phyloP scores from a whole-genome alignment of 2,113 vertebrate species.

The Hippopotamus amphibius region DNA sequence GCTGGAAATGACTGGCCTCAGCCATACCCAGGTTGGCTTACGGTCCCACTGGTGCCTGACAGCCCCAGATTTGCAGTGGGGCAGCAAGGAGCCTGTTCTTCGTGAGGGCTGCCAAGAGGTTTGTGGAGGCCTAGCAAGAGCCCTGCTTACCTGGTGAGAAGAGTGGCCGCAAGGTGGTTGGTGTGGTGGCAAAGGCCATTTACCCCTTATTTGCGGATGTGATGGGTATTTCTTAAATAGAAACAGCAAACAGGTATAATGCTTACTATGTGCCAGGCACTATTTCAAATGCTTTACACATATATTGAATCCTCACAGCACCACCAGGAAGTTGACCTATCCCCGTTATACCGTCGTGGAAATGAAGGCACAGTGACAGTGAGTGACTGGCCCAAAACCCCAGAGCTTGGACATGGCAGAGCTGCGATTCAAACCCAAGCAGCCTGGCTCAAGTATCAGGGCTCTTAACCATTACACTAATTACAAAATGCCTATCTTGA shows the following conservation, averaged over 20 bases:
- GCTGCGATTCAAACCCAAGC: neutral
- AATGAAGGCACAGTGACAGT: neutral
- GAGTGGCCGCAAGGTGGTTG: neutral
- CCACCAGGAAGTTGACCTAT: neutral
- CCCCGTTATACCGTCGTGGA: neutral
- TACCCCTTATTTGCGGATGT: neutral
- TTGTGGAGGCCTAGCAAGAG: neutral
- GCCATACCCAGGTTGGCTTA: neutral
- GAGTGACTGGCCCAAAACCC: neutral
- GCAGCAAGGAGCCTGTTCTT: neutral
- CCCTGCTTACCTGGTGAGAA: neutral
- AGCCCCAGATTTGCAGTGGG: neutral
- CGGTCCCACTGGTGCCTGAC: neutral
- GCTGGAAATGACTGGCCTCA: neutral
- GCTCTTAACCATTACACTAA: neutral
- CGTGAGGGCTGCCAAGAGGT: neutral
- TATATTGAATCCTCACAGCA: neutral
- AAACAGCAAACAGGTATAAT: neutral
- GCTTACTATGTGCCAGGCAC: neutral
- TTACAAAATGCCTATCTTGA: neutral
- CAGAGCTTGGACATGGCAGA: neutral
- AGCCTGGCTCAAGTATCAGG: neutral
- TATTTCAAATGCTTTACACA: neutral
- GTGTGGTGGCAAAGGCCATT: neutral
- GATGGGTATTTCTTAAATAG: neutral